phyloP scores from a whole-genome alignment of 2,888 invertebrate species.

The Aleiodes alternator region DNA sequence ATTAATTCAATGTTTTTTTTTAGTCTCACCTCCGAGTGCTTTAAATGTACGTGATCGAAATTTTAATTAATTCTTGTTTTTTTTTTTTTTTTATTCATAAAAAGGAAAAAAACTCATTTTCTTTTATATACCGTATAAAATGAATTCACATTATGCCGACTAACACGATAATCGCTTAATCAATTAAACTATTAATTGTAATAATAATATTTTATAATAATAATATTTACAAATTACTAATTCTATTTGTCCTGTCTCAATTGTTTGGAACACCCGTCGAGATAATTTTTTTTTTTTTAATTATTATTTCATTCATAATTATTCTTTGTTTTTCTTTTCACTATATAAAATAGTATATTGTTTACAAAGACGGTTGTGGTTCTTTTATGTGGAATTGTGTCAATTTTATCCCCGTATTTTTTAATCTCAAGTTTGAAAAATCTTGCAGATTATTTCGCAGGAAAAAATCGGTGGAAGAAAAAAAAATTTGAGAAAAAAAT shows the following conservation, averaged over 20 bases:
- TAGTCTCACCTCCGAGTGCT: too few species aligned
- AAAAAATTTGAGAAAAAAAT: too few species aligned
- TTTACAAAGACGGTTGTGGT: conserved; percentile 48
- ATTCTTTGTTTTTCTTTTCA: background rate
- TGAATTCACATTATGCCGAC: conserved; percentile 69
- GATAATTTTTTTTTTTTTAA: background rate
- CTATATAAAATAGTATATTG: conserved; percentile 61
- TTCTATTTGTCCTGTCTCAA: conserved; percentile 63
- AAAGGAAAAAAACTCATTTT: background rate
- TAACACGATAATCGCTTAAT: conserved; percentile 69
- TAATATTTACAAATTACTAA: conserved; percentile 72
- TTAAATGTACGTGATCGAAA: too few species aligned
- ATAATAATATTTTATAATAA: conserved; percentile 68
- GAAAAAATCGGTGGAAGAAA: too few species aligned
- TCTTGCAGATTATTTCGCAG: too few species aligned
- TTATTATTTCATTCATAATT: background rate
- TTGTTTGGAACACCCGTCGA: conserved; percentile 64
- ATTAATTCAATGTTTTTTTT: conserved; percentile 21
- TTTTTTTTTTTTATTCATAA: too few species aligned
- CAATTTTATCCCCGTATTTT: too few species aligned
- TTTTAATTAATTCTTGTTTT: background rate
- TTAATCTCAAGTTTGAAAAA: too few species aligned
- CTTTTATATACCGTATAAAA: conserved; percentile 64
- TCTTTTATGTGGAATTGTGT: background rate
- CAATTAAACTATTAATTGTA: conserved; percentile 71